A percentile compares a stretch with the other conserved stretches of the same genome.
These are phyloP conservation scores for Gavia stellata DNA, from an alignment of 2,113 vertebrate genomes.

Conservation along the genomic window DNA sequence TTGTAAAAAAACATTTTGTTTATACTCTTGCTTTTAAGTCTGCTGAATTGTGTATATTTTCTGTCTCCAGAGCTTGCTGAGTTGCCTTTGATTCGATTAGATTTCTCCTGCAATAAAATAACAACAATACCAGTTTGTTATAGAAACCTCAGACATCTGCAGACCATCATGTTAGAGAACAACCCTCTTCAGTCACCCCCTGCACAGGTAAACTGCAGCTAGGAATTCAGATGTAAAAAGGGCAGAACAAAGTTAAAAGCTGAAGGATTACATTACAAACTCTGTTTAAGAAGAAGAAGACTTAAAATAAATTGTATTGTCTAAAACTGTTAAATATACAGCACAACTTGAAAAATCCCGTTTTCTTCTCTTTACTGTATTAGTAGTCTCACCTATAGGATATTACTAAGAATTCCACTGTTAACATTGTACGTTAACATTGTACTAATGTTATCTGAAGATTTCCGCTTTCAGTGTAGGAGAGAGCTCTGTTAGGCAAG, in stretches of 20 bases:
- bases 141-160: conserved; percentile 88
- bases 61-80: conserved; percentile 84
- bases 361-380: not conserved
- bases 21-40: not conserved
- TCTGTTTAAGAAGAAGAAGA: not conserved
- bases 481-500: not conserved
- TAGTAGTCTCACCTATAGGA: not conserved
- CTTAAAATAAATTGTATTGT: not conserved
- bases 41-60: conserved; percentile 16
- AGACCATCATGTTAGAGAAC: conserved; percentile 92
- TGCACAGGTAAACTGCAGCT: conserved; percentile 83
- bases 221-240: not conserved
- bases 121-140: conserved; percentile 91
- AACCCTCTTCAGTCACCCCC: conserved; percentile 94
- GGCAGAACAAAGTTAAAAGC: not conserved
- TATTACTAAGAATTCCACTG: not conserved
- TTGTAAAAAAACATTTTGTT: not conserved
- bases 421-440: not conserved
- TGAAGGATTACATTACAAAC: not conserved
- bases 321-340: not conserved
- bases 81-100: conserved; percentile 91
- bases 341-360: not conserved
- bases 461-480: not conserved
- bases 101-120: conserved; percentile 98
- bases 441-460: not conserved